Evolutionary conservation across 2,797 vertebrate genomes (phyloP).

Genomic region (Arvicola amphibius): DNA sequence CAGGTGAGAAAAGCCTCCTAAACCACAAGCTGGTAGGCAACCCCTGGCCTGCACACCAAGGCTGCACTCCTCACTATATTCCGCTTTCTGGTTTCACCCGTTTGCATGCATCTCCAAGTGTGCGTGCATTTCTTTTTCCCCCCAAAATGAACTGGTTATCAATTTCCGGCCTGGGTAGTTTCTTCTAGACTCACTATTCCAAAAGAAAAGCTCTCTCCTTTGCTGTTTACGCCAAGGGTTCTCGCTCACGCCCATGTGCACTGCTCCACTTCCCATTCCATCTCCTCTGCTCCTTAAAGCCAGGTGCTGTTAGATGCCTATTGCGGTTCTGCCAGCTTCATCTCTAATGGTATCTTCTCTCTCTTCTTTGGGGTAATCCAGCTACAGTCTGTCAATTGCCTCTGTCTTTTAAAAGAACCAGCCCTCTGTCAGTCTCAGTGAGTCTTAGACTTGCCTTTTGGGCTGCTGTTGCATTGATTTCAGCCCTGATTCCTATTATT

Average conservation of each 20-base stretch:
- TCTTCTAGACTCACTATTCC: conserved; percentile 31
- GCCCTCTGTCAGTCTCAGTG: not conserved
- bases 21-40: not conserved
- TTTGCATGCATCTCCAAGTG: not conserved
- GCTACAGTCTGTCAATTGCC: not conserved
- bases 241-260: not conserved
- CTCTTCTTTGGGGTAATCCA: not conserved
- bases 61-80: not conserved
- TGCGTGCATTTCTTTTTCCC: not conserved
- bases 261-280: not conserved
- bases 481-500: not conserved
- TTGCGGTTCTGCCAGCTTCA: not conserved
- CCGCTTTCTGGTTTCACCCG: not conserved
- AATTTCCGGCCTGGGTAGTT: conserved; percentile 1
- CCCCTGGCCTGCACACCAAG: not conserved
- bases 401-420: not conserved
- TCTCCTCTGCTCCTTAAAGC: conserved; percentile 5
- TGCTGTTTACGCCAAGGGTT: not conserved
- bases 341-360: not conserved
- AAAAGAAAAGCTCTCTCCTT: conserved; percentile 4
- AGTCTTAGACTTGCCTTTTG: not conserved
- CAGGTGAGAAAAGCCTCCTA: not conserved
- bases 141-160: not conserved
- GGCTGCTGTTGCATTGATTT: not conserved
- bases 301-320: not conserved